Percentiles rank a stretch among this genome's conserved stretches.
These are phyloP conservation scores for Clytia hemisphaerica DNA, from an alignment of 30 jellyfish, hydroid and myxozoan genomes.

Conservation along the genomic window DNA sequence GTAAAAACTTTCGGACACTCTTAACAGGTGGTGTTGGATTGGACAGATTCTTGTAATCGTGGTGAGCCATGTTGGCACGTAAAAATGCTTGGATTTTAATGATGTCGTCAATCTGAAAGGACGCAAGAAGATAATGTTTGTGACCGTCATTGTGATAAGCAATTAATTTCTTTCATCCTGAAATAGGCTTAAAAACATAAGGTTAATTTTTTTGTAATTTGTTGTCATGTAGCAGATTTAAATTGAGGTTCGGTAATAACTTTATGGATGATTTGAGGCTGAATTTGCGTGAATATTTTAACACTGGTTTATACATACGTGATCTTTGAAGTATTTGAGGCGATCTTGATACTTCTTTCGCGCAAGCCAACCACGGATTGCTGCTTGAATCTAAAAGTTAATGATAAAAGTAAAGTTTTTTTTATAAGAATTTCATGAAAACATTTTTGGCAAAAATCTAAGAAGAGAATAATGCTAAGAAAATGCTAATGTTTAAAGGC, in stretches of 20 bases:
- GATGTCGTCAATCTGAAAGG: conserved; percentile 51
- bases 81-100: conserved; percentile 88
- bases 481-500: too few relatives aligned
- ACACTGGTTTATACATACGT: too few relatives aligned
- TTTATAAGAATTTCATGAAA: not conserved
- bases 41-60: conserved; percentile 89
- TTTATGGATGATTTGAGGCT: too few relatives aligned
- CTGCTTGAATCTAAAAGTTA: conserved; percentile 75
- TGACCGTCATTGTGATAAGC: not conserved
- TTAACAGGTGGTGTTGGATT: conserved; percentile 89
- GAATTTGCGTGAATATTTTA: too few relatives aligned
- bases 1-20: conserved; percentile 89
- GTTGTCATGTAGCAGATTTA: too few relatives aligned
- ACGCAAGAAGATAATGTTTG: not conserved
- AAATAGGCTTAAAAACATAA: too few relatives aligned
- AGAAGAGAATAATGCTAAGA: not conserved
- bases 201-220: too few relatives aligned
- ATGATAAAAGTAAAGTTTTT: not conserved
- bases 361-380: conserved; percentile 82
- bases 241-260: too few relatives aligned
- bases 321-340: conserved; percentile 77
- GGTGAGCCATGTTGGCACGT: conserved; percentile 94
- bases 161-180: too few relatives aligned
- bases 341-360: conserved; percentile 71
- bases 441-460: not conserved